Evolutionary conservation across 2,888 invertebrate genomes (phyloP), one percentile per base, ranked within the genome.

Genomic region (Pseudanteris insignis): DNA sequence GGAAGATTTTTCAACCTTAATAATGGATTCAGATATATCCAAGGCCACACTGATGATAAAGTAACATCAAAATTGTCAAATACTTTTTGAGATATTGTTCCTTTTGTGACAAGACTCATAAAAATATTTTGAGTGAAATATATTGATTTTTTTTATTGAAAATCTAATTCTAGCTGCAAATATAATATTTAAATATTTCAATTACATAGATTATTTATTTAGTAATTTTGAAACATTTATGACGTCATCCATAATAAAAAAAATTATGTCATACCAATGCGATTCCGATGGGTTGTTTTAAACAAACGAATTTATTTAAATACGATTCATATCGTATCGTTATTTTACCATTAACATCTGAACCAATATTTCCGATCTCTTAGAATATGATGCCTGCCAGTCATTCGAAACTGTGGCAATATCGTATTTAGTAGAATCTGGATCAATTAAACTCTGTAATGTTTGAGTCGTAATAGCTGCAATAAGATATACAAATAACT

Each of bases 221-320:
- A n/a, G n/a, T n/a, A n/a, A n/a, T n/a, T n/a, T n/a, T n/a, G n/a
- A n/a, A n/a, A n/a, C 2, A n/a, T 7, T n/a, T n/a, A 26, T 6
- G 8, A 26, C 8, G 26, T 4, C 5, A 33, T 33, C 7, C 11
- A 15, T 7, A 33, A 33, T 33, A 15, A 8, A 30, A 30, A 12
- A n/a, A 33, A 5, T 14, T 12, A 30, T 33, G 14, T n/a, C 9
- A 9, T 41, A 40, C 40, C 40, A 28, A 9, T 12, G 40, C 14
- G 5, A 28, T 11, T 24, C 40, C 40, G 15, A 40, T 14, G 2
- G 40, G 40, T 30, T 41, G 25, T 30, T 30, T 41, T n/a, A 41
- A 30, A 14, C 41, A 41, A 18, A n/a, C n/a, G 9, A 41, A 41
- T 8, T 29, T 41, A n/a, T 41, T 41, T 21, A 41, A 18, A 30